A percentile compares a stretch with the other conserved stretches of the same genome.
These are phyloP conservation scores for Nicator chloris DNA, from an alignment of 2,113 vertebrate species.

Conservation along the genomic window DNA sequence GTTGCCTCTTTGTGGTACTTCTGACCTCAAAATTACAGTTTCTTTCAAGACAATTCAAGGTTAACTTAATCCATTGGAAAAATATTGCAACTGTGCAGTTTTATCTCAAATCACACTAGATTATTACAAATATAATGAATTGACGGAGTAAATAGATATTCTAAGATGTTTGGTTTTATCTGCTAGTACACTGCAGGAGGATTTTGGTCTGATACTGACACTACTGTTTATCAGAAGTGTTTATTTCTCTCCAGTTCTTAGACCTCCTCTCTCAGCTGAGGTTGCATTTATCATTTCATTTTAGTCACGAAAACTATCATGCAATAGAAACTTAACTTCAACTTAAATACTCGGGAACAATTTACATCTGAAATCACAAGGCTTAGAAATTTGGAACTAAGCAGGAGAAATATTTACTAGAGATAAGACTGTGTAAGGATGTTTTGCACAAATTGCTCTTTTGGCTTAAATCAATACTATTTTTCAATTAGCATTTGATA, in stretches of 20 bases:
- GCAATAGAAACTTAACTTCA: neutral
- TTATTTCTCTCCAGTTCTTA: neutral
- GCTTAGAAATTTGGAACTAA: neutral
- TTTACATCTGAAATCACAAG: neutral
- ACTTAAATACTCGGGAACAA: neutral
- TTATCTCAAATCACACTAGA: neutral
- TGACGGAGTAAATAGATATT: neutral
- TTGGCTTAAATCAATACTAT: neutral
- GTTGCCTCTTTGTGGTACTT: neutral
- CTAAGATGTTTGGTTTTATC: neutral
- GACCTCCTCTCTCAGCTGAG: neutral
- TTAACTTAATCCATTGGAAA: neutral
- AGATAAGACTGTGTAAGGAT: neutral
- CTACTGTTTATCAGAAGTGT: neutral
- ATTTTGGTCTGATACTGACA: neutral
- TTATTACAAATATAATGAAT: neutral
- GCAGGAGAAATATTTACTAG: neutral
- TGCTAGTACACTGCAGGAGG: neutral
- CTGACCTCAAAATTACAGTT: neutral
- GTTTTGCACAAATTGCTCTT: neutral
- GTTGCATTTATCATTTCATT: neutral
- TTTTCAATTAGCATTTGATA: slow-evolving; percentile 12
- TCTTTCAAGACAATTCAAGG: neutral
- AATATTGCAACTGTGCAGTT: neutral
- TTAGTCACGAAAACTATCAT: neutral